Evolutionary conservation across 2,888 invertebrate species (phyloP).

Genomic region (Dicyrtoma fusca): DNA sequence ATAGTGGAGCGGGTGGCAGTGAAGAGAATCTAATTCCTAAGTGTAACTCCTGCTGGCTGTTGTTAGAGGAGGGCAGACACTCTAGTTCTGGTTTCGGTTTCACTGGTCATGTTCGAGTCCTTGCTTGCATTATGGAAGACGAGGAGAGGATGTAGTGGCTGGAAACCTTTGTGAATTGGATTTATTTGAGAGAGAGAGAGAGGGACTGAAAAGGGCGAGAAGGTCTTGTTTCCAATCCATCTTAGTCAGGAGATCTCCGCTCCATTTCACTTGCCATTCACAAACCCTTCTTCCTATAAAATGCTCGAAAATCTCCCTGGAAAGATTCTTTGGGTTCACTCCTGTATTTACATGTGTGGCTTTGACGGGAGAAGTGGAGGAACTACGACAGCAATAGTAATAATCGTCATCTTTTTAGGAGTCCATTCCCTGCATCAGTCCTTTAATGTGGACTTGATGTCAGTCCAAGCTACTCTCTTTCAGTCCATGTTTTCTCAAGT

Average conservation of each 20-base stretch:
- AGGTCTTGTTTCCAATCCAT: conserved; percentile 54
- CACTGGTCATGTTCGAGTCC: conserved; percentile 6
- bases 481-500: too few species aligned
- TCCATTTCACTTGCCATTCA: conserved; percentile 57
- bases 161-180: conserved; percentile 39
- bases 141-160: not conserved
- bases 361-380: not conserved
- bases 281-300: conserved; percentile 18
- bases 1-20: not conserved
- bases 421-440: conserved; percentile 4
- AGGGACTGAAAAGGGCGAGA: conserved; percentile 48
- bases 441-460: too few species aligned
- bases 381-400: not conserved
- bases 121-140: conserved; percentile 1
- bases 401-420: conserved; percentile 3
- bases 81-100: not conserved
- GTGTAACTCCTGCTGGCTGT: not conserved
- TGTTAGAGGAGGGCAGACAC: not conserved
- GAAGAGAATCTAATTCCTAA: not conserved
- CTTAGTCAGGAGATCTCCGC: conserved; percentile 56
- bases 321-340: not conserved
- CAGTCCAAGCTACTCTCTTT: too few species aligned
- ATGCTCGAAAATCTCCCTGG: not conserved
- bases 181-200: conserved; percentile 49
- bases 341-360: not conserved